Percentiles rank a stretch among this genome's conserved stretches.
phyloP scores from a whole-genome alignment of 1,140 invertebrate genomes.

The Nebria ingens region DNA sequence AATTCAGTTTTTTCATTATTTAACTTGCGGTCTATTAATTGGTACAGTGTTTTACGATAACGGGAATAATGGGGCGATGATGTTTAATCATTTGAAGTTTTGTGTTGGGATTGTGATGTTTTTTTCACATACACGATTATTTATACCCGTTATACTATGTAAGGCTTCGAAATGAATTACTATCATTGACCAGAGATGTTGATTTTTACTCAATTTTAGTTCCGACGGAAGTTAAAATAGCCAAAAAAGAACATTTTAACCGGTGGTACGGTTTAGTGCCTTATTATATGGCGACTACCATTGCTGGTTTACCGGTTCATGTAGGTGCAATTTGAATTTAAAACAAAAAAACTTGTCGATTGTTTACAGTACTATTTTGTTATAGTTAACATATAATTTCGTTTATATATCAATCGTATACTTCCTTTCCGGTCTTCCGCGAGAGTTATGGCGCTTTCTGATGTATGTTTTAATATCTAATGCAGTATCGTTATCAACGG shows the following conservation, averaged over 20 bases:
- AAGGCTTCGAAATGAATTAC: constrained; percentile 28
- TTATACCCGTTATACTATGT: constrained; percentile 51
- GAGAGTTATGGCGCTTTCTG: constrained; percentile 38
- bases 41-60: constrained; percentile 47
- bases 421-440: constrained; percentile 47
- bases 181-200: background rate
- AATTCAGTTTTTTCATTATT: constrained; percentile 49
- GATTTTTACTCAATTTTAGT: constrained; percentile 45
- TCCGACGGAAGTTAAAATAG: constrained; percentile 67
- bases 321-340: constrained; percentile 24
- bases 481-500: constrained; percentile 45
- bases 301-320: constrained; percentile 52
- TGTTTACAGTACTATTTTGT: background rate
- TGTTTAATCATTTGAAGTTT: constrained; percentile 56
- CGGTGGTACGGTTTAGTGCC: constrained; percentile 71
- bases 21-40: constrained; percentile 44
- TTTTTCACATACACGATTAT: constrained; percentile 52
- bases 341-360: too few species aligned
- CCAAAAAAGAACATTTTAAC: constrained; percentile 73
- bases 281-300: constrained; percentile 66
- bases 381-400: constrained; percentile 41
- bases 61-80: constrained; percentile 48
- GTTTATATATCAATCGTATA: constrained; percentile 47
- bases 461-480: constrained; percentile 45
- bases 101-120: constrained; percentile 52